Percentiles rank a stretch among this genome's conserved stretches.
Conservation (phyloP, 2,888 invertebrate genomes). For the Lucinisca nassula region DNA sequence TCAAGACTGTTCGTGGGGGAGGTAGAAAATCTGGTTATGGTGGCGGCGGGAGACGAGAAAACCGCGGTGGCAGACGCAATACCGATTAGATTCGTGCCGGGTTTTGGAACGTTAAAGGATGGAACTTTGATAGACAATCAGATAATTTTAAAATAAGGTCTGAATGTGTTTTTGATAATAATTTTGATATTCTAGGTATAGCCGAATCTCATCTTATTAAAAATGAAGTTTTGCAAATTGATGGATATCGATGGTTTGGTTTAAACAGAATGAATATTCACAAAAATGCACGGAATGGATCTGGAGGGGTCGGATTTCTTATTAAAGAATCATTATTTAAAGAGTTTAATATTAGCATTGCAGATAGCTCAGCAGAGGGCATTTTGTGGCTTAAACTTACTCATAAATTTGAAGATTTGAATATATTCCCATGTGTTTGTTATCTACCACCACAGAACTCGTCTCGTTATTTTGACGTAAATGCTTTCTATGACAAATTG, state of each 20-base stretch:
- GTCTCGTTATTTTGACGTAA: neutral
- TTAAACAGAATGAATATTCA: slow-evolving; percentile 21
- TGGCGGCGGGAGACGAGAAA: neutral
- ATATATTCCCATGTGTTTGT: slow-evolving; percentile 15
- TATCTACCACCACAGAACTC: slow-evolving; percentile 32
- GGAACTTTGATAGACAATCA: neutral
- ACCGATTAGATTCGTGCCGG: neutral
- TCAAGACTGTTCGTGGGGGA: neutral
- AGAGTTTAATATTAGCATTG: neutral
- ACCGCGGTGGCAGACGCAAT: neutral
- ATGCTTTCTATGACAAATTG: slow-evolving; percentile 26
- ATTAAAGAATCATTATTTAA: neutral
- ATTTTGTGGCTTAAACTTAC: slow-evolving; percentile 24
- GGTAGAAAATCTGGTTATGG: slow-evolving; percentile 10
- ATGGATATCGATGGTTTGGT: slow-evolving; percentile 32
- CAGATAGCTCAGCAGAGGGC: slow-evolving; percentile 3
- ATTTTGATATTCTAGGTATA: slow-evolving; percentile 38
- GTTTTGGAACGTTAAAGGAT: neutral
- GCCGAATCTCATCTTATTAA: slow-evolving; percentile 25
- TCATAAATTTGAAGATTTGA: neutral
- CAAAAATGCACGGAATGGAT: slow-evolving; percentile 32
- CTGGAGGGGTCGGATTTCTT: slow-evolving; percentile 33
- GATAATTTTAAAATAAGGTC: slow-evolving; percentile 20
- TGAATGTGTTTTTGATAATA: neutral
- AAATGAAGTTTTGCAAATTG: slow-evolving; percentile 5